phyloP scores from a whole-genome alignment of 2,113 vertebrate genomes.

The Myxocyprinus asiaticus region DNA sequence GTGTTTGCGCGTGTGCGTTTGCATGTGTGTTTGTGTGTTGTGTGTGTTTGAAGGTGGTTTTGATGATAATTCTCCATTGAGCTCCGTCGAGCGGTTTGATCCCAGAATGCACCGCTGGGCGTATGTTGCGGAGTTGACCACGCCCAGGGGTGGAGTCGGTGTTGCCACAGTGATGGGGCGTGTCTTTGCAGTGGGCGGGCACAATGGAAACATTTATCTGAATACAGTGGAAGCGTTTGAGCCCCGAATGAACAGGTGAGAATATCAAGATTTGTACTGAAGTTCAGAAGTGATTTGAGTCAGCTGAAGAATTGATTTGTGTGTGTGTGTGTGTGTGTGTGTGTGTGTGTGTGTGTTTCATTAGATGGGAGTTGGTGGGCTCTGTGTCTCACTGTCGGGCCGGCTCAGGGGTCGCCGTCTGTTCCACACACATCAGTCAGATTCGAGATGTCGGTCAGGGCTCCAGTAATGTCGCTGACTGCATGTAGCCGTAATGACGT shows the following conservation, averaged over 20 bases:
- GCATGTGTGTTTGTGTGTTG: no score
- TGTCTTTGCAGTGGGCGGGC: slow-evolving; percentile 95
- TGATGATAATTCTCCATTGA: slow-evolving; percentile 95
- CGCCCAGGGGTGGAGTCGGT: slow-evolving; percentile 91
- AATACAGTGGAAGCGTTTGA: slow-evolving; percentile 97
- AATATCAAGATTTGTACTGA: no score
- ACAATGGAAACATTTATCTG: slow-evolving; percentile 95
- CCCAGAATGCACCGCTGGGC: slow-evolving; percentile 89
- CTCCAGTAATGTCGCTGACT: slow-evolving; percentile 92
- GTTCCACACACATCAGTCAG: slow-evolving; percentile 86
- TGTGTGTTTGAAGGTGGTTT: slow-evolving; percentile 82
- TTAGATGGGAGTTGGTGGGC: slow-evolving; percentile 94
- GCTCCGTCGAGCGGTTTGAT: slow-evolving; percentile 93
- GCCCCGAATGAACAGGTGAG: slow-evolving; percentile 90
- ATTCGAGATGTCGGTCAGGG: slow-evolving; percentile 91
- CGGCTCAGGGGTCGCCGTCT: slow-evolving; percentile 91
- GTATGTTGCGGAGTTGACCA: slow-evolving; percentile 91
- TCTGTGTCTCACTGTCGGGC: slow-evolving; percentile 95
- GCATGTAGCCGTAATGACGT: slow-evolving; percentile 81
- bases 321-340: no score
- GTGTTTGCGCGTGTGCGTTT: no score
- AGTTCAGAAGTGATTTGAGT: background rate
- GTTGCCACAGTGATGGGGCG: slow-evolving; percentile 94
- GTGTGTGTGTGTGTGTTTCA: no score
- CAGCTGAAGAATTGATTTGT: background rate